Percentiles rank a stretch among this genome's conserved stretches.
phyloP scores from a whole-genome alignment of 2,888 invertebrate species.

The Rhagium mordax region DNA sequence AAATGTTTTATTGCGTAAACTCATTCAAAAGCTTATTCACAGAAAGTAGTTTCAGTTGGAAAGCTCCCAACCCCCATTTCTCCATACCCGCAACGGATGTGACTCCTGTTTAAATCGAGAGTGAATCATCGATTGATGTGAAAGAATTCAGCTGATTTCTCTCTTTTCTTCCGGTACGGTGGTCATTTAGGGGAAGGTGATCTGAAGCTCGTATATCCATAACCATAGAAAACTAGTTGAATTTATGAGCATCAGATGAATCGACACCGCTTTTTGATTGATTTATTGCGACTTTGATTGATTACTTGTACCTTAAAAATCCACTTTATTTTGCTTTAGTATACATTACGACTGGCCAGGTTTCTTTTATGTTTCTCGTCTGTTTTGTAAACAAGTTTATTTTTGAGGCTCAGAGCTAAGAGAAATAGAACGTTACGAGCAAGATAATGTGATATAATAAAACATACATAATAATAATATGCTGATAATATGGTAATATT shows the following conservation, averaged over 20 bases:
- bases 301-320: slow-evolving; percentile 59
- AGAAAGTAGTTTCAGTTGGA: neutral
- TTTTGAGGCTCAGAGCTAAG: neutral
- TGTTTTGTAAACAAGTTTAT: slow-evolving; percentile 41
- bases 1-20: neutral
- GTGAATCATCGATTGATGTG: slow-evolving; percentile 51
- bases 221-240: slow-evolving; percentile 57
- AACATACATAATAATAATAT: neutral
- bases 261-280: slow-evolving; percentile 64
- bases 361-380: slow-evolving; percentile 19
- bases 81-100: slow-evolving; percentile 24
- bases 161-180: slow-evolving; percentile 50
- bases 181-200: slow-evolving; percentile 52
- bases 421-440: neutral
- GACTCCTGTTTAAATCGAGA: slow-evolving; percentile 31
- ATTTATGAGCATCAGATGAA: slow-evolving; percentile 65
- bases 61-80: neutral
- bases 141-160: slow-evolving; percentile 48
- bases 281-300: slow-evolving; percentile 69
- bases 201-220: slow-evolving; percentile 45
- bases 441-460: neutral
- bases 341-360: slow-evolving; percentile 44
- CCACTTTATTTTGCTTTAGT: slow-evolving; percentile 51
- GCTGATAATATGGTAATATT: neutral
- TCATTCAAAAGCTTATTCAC: neutral